Percentiles rank a stretch among this genome's conserved stretches.
Conservation (phyloP, 1,140 invertebrate species). For the Spodoptera frugiperda region DNA sequence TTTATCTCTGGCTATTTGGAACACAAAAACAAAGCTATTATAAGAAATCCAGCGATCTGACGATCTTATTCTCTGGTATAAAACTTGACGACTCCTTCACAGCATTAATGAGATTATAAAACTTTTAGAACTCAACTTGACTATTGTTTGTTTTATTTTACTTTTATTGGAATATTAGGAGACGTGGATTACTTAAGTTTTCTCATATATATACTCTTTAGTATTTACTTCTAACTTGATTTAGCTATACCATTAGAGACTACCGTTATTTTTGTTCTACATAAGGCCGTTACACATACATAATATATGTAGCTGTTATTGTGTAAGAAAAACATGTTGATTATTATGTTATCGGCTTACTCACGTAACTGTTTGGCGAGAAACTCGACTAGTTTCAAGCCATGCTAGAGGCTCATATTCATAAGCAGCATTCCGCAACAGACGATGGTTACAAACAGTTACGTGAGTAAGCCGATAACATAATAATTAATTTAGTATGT, state of each 20-base stretch:
- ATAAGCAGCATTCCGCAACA: too few relatives aligned
- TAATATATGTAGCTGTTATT: too few relatives aligned
- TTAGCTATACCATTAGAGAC: not conserved
- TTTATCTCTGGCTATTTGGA: constrained; percentile 60
- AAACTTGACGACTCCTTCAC: constrained; percentile 59
- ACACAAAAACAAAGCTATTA: constrained; percentile 69
- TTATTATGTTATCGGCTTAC: too few relatives aligned
- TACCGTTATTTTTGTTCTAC: not conserved
- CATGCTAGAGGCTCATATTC: too few relatives aligned
- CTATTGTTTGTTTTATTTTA: constrained; percentile 50
- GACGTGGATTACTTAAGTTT: constrained; percentile 31
- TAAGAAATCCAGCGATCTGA: constrained; percentile 56
- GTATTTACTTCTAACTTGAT: not conserved
- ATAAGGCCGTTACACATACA: too few relatives aligned
- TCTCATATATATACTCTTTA: not conserved
- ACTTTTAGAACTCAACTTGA: constrained; percentile 62
- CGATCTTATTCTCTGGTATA: constrained; percentile 56
- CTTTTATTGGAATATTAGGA: constrained; percentile 43
- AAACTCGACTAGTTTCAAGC: too few relatives aligned
- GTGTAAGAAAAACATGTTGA: too few relatives aligned
- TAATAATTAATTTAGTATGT: too few relatives aligned
- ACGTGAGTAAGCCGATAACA: too few relatives aligned
- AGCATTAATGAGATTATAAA: constrained; percentile 72
- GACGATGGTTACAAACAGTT: too few relatives aligned
- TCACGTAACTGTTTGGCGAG: too few relatives aligned